Conservation (phyloP, 1,140 invertebrate genomes). For the Hetaerina americana region DNA sequence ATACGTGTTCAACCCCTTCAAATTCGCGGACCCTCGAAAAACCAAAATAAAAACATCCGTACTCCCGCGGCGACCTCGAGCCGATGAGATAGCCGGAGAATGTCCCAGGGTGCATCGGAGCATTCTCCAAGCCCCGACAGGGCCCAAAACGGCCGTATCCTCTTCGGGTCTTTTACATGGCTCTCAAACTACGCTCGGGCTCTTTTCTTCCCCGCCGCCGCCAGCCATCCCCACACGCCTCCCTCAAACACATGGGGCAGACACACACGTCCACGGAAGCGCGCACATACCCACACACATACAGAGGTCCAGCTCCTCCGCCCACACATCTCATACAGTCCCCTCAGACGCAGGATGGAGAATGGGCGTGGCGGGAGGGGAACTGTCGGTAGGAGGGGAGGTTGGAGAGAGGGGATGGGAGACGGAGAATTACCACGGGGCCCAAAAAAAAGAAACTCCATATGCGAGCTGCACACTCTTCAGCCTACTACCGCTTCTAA, state of each 20-base stretch:
- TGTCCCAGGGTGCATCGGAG: background rate
- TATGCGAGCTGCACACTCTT: background rate
- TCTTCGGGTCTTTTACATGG: background rate
- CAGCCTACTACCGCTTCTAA: background rate
- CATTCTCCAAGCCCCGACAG: background rate
- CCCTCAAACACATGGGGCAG: too few relatives aligned
- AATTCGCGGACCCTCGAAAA: too few relatives aligned
- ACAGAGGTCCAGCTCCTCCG: background rate
- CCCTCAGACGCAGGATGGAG: background rate
- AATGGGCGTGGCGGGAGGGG: too few relatives aligned
- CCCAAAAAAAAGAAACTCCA: background rate
- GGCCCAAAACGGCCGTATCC: background rate
- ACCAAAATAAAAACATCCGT: too few relatives aligned
- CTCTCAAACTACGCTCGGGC: background rate
- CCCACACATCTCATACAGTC: background rate
- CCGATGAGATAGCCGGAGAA: background rate
- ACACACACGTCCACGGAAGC: too few relatives aligned
- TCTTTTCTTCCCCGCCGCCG: too few relatives aligned
- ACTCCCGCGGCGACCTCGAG: background rate
- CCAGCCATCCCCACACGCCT: too few relatives aligned
- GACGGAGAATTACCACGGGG: constrained; percentile 6
- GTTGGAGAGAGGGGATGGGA: too few relatives aligned
- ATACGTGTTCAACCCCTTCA: too few relatives aligned
- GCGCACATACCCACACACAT: background rate
- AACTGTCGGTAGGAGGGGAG: too few relatives aligned